Percentiles rank a stretch among this genome's conserved stretches.
Conservation (phyloP, 2,113 vertebrate species). For the crab-eating macaque (Macaca fascicularis) region T2T-MFA8v1.1 NC_088381.1:91939501-91940000, state of each 20-base stretch:
- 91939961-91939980: neutral
- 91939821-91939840: neutral
- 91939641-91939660: neutral
- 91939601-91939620: neutral
- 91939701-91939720: neutral
- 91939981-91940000: neutral
- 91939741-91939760: neutral
- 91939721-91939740: neutral
- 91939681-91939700: neutral
- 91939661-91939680: neutral
- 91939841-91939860: neutral
- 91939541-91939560: neutral
- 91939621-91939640: neutral
- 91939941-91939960: neutral
- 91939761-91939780: neutral
- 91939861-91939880: neutral
- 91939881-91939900: neutral
- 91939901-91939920: neutral
- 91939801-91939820: neutral
- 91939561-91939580: constrained; percentile 33
- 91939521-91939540: neutral
- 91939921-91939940: neutral
- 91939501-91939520: neutral
- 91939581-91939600: neutral
- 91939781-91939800: neutral